phyloP scores from a whole-genome alignment of 2,113 vertebrate genomes.

The Mormyrus iriodes region DNA sequence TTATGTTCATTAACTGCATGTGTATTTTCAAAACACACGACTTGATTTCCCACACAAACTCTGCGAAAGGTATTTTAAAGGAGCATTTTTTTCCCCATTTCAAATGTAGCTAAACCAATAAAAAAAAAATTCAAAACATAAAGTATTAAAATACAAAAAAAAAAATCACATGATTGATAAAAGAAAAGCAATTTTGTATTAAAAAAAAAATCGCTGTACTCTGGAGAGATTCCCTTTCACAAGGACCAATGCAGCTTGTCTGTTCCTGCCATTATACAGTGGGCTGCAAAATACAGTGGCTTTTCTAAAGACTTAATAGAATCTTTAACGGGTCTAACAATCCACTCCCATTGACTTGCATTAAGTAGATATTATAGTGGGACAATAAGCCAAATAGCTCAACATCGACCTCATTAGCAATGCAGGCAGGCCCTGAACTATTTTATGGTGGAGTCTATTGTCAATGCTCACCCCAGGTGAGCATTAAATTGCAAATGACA shows the following conservation, averaged over 20 bases:
- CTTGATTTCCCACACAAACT: background rate
- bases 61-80: background rate
- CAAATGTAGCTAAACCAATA: background rate
- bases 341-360: constrained; percentile 90
- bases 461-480: constrained; percentile 90
- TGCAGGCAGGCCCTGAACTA: constrained; percentile 75
- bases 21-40: background rate
- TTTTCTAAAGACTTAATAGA: constrained; percentile 97
- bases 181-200: background rate
- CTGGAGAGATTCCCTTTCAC: constrained; percentile 59
- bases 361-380: constrained; percentile 97
- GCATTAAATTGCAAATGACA: constrained; percentile 99
- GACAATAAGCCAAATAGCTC: constrained; percentile 96
- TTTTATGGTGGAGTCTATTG: constrained; percentile 87
- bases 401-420: constrained; percentile 94
- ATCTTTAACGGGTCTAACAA: constrained; percentile 94
- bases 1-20: background rate
- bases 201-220: constrained; percentile 47
- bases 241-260: constrained; percentile 63
- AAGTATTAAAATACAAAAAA: background rate
- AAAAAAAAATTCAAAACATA: background rate
- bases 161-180: background rate
- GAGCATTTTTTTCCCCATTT: background rate
- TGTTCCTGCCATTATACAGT: constrained; percentile 68
- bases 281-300: constrained; percentile 73